A percentile compares a stretch with the other conserved stretches of the same genome.
Evolutionary conservation across 1,140 invertebrate species (phyloP).

Genomic region (Antheraea pernyi): DNA sequence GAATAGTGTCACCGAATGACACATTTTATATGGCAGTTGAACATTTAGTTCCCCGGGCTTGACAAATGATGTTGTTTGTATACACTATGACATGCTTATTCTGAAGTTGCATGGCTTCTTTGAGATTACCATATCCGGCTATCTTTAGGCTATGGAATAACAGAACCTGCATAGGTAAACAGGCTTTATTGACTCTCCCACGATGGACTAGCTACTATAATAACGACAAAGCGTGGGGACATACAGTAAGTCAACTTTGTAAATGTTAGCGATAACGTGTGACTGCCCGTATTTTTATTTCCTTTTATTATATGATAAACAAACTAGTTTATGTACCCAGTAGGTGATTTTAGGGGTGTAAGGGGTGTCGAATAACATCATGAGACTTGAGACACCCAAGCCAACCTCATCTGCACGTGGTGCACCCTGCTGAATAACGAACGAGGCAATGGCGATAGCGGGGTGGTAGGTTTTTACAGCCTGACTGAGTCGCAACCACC

Average conservation of each 20-base stretch:
- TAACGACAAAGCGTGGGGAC: background rate
- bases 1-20: slow-evolving; percentile 1
- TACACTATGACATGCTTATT: background rate
- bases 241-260: slow-evolving; percentile 2
- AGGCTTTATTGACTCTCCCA: slow-evolving; percentile 30
- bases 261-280: background rate
- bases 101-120: slow-evolving; percentile 8
- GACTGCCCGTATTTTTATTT: no score
- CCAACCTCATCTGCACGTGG: no score
- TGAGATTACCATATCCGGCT: slow-evolving; percentile 16
- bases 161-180: slow-evolving; percentile 6
- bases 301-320: no score
- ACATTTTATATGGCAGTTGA: background rate
- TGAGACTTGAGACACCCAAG: no score
- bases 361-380: no score
- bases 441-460: no score
- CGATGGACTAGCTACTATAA: slow-evolving; percentile 15
- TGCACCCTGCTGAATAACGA: no score
- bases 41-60: background rate
- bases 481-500: no score
- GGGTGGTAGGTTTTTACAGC: no score
- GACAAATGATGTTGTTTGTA: background rate
- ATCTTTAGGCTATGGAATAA: slow-evolving; percentile 9
- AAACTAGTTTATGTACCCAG: no score
- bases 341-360: no score